phyloP scores from a whole-genome alignment of 1,140 invertebrate genomes.

The Trissolcus basalis region DNA sequence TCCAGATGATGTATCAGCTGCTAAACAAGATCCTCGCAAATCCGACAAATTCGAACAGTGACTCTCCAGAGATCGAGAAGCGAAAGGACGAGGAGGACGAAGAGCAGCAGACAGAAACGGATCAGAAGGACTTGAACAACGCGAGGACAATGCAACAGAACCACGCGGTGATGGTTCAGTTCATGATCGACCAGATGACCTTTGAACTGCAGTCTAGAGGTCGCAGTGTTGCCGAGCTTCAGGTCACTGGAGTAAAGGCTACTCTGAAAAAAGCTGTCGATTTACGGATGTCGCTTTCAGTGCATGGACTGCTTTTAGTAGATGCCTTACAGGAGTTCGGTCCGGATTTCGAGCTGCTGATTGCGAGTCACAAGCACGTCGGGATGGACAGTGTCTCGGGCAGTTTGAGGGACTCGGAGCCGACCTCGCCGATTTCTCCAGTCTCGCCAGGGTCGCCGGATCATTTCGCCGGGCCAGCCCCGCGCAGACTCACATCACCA shows the following conservation, averaged over 20 bases:
- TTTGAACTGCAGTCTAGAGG: conserved; percentile 90
- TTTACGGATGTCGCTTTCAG: conserved; percentile 86
- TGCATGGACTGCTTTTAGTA: conserved; percentile 93
- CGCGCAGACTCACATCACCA: conserved; percentile 76
- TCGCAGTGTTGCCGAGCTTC: conserved; percentile 90
- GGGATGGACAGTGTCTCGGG: conserved; percentile 96
- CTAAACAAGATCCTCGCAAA: conserved; percentile 61
- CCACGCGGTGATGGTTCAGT: conserved; percentile 89
- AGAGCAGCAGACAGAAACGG: neutral
- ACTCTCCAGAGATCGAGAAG: conserved; percentile 76
- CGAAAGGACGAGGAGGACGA: conserved; percentile 62
- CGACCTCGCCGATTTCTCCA: conserved; percentile 87
- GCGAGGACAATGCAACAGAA: conserved; percentile 68
- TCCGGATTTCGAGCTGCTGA: conserved; percentile 93
- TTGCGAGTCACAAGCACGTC: conserved; percentile 95
- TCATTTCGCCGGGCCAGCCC: conserved; percentile 60
- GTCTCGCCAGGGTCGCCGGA: conserved; percentile 83
- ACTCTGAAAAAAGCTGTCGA: conserved; percentile 84
- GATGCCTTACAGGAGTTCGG: conserved; percentile 97
- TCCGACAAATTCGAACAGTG: conserved; percentile 41
- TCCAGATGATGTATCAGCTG: conserved; percentile 75
- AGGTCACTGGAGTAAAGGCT: conserved; percentile 90
- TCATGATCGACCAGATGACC: conserved; percentile 91
- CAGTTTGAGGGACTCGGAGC: conserved; percentile 92
- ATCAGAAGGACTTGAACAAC: conserved; percentile 6